Percentiles rank a stretch among this genome's conserved stretches.
These are phyloP conservation scores for Darwinula stevensoni DNA, from an alignment of 2,888 invertebrate genomes.

Conservation along the genomic window DNA sequence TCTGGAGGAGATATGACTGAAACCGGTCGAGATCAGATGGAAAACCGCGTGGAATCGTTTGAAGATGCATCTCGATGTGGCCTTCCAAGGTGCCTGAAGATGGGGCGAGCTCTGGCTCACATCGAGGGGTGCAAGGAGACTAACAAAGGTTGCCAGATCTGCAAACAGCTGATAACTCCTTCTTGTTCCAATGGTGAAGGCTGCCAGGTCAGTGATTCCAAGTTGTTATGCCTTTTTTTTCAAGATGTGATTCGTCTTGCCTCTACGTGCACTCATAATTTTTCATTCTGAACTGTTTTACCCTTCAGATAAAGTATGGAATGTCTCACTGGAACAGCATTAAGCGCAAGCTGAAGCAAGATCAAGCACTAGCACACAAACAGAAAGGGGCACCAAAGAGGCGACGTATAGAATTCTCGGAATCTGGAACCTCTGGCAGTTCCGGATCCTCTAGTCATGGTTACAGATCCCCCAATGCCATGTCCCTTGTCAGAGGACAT, in stretches of 20 bases:
- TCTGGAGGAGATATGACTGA: slow-evolving; percentile 9
- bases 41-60: slow-evolving; percentile 70
- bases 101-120: slow-evolving; percentile 96
- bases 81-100: slow-evolving; percentile 87
- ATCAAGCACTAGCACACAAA: slow-evolving; percentile 73
- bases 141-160: slow-evolving; percentile 88
- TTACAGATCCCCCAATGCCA: not conserved
- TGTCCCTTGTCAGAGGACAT: not conserved
- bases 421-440: slow-evolving; percentile 8
- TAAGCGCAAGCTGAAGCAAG: slow-evolving; percentile 88
- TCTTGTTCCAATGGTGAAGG: slow-evolving; percentile 99
- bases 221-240: not conserved
- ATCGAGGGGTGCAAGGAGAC: slow-evolving; percentile 87
- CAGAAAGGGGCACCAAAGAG: slow-evolving; percentile 77
- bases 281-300: not conserved
- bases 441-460: slow-evolving; percentile 1
- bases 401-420: slow-evolving; percentile 25
- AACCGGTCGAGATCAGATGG: slow-evolving; percentile 37
- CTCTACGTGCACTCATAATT: not conserved
- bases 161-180: slow-evolving; percentile 92
- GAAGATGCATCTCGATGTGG: slow-evolving; percentile 92
- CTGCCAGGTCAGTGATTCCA: slow-evolving; percentile 26
- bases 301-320: slow-evolving; percentile 58
- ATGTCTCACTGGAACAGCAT: slow-evolving; percentile 98
- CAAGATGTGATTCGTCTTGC: too few species aligned